These are phyloP conservation scores for Tragelaphus buxtoni DNA, from an alignment of 2,113 vertebrate species.

Conservation along the genomic window DNA sequence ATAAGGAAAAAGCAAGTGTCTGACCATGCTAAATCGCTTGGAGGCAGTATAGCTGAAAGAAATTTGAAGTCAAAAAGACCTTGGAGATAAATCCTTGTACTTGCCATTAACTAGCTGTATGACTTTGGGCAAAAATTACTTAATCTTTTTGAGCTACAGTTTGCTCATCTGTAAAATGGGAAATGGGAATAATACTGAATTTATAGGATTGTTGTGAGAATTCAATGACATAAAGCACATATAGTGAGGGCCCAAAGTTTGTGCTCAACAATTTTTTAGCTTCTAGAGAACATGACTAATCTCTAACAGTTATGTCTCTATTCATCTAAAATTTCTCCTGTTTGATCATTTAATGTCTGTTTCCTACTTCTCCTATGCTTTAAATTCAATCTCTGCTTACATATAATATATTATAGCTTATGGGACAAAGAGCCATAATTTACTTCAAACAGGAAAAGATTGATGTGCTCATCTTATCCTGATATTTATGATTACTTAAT, in stretches of 20 bases:
- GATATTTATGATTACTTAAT: conserved; percentile 28
- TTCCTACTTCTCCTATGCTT: not conserved
- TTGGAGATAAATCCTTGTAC: not conserved
- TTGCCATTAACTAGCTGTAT: not conserved
- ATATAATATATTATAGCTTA: not conserved
- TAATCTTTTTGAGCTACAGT: not conserved
- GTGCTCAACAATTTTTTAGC: not conserved
- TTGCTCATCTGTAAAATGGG: conserved; percentile 15
- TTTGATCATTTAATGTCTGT: not conserved
- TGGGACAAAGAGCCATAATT: conserved; percentile 13
- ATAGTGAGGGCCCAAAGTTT: not conserved
- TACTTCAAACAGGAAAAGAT: not conserved
- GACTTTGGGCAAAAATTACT: not conserved
- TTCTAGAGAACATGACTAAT: not conserved
- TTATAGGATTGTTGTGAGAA: not conserved
- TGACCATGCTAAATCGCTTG: not conserved
- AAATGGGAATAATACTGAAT: not conserved
- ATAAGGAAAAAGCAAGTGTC: not conserved
- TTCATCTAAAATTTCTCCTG: conserved; percentile 7
- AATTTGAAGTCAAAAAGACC: not conserved
- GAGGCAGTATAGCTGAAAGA: conserved; percentile 4
- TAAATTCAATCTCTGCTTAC: not conserved
- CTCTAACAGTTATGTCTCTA: not conserved
- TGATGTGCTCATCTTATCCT: not conserved
- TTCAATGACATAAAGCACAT: not conserved